Base-by-base conservation (phyloP, 1,140 invertebrate species). In the Lepidurus apus region DNA sequence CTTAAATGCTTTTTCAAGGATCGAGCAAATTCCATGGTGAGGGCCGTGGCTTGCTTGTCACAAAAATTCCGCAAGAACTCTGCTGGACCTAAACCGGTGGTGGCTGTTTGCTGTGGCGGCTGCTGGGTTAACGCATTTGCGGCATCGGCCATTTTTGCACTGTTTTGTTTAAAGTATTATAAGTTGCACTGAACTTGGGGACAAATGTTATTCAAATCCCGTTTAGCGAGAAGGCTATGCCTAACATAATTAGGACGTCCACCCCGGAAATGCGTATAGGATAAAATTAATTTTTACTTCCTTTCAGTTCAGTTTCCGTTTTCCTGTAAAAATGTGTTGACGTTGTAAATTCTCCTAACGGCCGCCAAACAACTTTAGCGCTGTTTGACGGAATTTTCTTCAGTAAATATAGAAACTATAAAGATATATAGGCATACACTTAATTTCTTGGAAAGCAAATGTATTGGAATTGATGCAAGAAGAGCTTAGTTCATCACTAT, bases 101-200 rank as follows among this genome's bases (percentile, higher is more conserved):
- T 21, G 13, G 47, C 13, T 13, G 13, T 13, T 65, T 65, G 47
- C 21, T 65, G 47, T 9, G 1, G 13, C 47, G 47, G 9, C 1
- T 26, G 26, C 26, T 26, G 26, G 26, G 26, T 26, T 13, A 65
- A 65, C 11, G 47, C 13, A 13, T 65, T 11, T 9, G 47, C 47
- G 21, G 47, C 47, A 65, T 65, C 47, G 47, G 47, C 47, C 47
- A 65, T 65, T 65, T 65, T 13, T 65, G 47, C 47, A 65, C 47
- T 65, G 47, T 65, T 65, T 65, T 6, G 45, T 65, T 65, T 65
- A 26, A 26, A 1, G 26, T 65, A 21, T 13, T 65, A 1, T 6
- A 11, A n/a, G 13, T 65, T 65, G 47, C 47, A 65, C 47, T 65
- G 47, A 65, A n/a, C 6, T 65, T 13, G 8, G 21, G 47, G 21